Evolutionary conservation across 1,140 invertebrate genomes (phyloP).

Genomic region (Vanessa atalanta): DNA sequence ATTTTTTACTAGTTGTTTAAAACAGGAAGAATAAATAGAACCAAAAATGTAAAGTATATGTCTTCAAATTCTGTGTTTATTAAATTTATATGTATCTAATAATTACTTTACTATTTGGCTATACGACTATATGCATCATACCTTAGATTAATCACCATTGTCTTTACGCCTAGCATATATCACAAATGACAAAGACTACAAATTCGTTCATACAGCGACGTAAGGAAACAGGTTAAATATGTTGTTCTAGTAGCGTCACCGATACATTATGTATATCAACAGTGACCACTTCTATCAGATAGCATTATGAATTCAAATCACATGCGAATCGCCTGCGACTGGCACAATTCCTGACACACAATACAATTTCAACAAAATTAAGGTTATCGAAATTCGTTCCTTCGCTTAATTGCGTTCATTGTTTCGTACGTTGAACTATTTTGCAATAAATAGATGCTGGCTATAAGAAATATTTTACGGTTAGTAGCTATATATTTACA

Average conservation of each 20-base stretch:
- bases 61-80: no score
- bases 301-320: slow-evolving; percentile 43
- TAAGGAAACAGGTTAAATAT: slow-evolving; percentile 10
- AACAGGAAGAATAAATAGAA: no score
- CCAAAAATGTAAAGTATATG: no score
- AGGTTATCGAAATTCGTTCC: slow-evolving; percentile 14
- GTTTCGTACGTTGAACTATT: neutral
- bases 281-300: slow-evolving; percentile 26
- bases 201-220: neutral
- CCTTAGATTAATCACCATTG: no score
- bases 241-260: slow-evolving; percentile 10
- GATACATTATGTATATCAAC: slow-evolving; percentile 11
- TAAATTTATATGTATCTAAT: no score
- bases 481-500: no score
- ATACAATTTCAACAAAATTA: slow-evolving; percentile 25
- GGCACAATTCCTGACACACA: slow-evolving; percentile 42
- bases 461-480: no score
- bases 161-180: neutral
- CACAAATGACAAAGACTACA: slow-evolving; percentile 1
- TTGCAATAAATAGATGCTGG: neutral
- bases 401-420: neutral
- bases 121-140: no score
- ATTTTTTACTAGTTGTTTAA: no score
- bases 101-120: no score
- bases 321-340: slow-evolving; percentile 38